Base-by-base conservation (phyloP, 2,888 invertebrate genomes). In the Arctia plantaginis region DNA sequence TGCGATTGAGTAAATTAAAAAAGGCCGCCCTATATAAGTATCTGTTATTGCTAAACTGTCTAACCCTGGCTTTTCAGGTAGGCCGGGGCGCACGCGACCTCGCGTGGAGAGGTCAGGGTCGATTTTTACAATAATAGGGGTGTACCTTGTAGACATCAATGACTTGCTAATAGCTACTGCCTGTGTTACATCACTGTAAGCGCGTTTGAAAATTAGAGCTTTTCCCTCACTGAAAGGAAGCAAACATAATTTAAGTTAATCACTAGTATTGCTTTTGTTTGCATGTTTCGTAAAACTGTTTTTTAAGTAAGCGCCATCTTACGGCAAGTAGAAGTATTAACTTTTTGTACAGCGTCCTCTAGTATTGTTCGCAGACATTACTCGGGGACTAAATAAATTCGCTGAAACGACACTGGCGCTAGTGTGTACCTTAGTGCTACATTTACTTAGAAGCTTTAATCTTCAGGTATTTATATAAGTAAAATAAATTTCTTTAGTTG, bases 61-160 rank as follows among this genome's bases (percentile, higher is more conserved):
- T 88, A 88, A 87, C 91, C 89, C 90, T 89, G 88, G 88, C 81
- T 84, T 79, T 83, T 85, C 84, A 87, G 89, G 88, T 85, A 82
- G 82, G 71, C 74, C 73, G 41, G 73, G 69, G 72, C 72, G 79
- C 91, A 91, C 91, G 93, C 89, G 89, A 93, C 89, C 90, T 93
- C 90, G 91, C 90, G 90, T 89, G 89, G 80, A 30, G 79, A 77
- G 91, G 93, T 93, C 93, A 93, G 85, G 93, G 93, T 81, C 81
- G 76, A 72, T 75, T 64, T 77, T 74, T 80, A 79, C 84, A 87
- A 71, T 30, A 83, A 62, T 66, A 77, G 75, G 68, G 77, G 80
- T 80, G 74, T 81, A 81, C 82, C 84, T 85, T 81, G 82, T 80
- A 76, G 79, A 78, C 89, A 88, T 89, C 88, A 89, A 90, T 87